Evolutionary conservation across 2,888 invertebrate genomes (phyloP).

Genomic region (Dynastes grantii): DNA sequence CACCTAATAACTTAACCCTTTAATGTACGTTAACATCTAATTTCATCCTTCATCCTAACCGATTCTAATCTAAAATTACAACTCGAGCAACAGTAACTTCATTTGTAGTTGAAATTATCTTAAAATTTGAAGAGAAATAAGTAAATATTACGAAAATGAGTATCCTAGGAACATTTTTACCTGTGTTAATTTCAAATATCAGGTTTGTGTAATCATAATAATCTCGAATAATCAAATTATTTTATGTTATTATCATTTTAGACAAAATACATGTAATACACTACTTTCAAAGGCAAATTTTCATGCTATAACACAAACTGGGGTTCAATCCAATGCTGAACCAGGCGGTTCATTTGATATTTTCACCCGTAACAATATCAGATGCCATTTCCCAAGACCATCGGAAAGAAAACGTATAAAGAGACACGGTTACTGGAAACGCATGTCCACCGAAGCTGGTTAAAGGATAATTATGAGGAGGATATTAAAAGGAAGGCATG

Average conservation of each 20-base stretch:
- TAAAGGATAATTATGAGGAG: conserved; percentile 83
- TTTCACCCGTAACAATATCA: conserved; percentile 71
- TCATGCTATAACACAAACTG: conserved; percentile 11
- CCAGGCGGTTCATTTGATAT: conserved; percentile 64
- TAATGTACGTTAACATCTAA: too few species aligned
- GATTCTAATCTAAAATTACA: too few species aligned
- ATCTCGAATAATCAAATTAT: too few species aligned
- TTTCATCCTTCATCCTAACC: too few species aligned
- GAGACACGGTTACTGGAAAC: conserved; percentile 79
- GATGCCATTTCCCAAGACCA: conserved; percentile 83
- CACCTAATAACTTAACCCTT: too few species aligned
- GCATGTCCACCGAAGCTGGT: conserved; percentile 81
- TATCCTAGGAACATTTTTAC: conserved; percentile 11
- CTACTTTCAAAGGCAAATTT: conserved; percentile 29
- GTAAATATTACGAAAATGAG: conserved; percentile 7
- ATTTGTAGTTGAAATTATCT: too few species aligned
- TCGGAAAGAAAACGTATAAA: conserved; percentile 81
- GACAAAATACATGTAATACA: conserved; percentile 4
- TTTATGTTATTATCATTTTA: conserved; percentile 8
- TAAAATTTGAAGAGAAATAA: too few species aligned
- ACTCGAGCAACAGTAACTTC: too few species aligned
- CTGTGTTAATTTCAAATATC: background rate
- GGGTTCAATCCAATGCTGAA: background rate
- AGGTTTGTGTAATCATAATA: conserved; percentile 7
- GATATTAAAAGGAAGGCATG: conserved; percentile 82